These are phyloP conservation scores for Hydrocynus forskahlii DNA, from an alignment of 2,797 vertebrate genomes.

Conservation along the genomic window DNA sequence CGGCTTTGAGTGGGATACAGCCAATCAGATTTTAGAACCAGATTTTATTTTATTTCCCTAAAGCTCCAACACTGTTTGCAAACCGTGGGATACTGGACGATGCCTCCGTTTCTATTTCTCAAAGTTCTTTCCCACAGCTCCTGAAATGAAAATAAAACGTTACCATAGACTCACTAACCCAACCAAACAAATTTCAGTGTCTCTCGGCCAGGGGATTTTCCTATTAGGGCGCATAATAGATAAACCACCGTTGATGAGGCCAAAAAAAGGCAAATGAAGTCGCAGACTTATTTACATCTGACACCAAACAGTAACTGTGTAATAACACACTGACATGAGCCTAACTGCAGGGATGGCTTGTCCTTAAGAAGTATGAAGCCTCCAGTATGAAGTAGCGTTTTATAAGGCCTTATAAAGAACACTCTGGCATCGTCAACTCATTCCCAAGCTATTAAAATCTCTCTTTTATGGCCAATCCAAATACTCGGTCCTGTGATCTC, in stretches of 20 bases:
- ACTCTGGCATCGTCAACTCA: slow-evolving; percentile 49
- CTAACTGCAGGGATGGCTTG: not conserved
- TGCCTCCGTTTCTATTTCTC: not conserved
- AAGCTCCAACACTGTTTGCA: not conserved
- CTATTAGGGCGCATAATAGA: slow-evolving; percentile 11
- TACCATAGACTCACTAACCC: slow-evolving; percentile 17
- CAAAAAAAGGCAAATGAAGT: slow-evolving; percentile 26
- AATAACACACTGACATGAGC: not conserved
- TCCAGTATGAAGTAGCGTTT: slow-evolving; percentile 23
- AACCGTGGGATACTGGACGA: not conserved
- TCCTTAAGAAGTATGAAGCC: slow-evolving; percentile 23
- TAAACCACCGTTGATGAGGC: slow-evolving; percentile 34
- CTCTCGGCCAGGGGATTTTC: not conserved
- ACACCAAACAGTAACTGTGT: slow-evolving; percentile 20
- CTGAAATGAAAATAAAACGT: slow-evolving; percentile 13
- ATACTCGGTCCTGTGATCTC: slow-evolving; percentile 33
- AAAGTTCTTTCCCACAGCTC: slow-evolving; percentile 32
- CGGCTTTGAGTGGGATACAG: too few species aligned
- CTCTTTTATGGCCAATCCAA: slow-evolving; percentile 38
- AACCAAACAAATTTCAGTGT: slow-evolving; percentile 8
- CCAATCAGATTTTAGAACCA: not conserved
- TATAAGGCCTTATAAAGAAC: slow-evolving; percentile 52
- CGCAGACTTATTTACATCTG: slow-evolving; percentile 10
- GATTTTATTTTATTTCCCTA: not conserved
- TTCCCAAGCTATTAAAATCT: slow-evolving; percentile 53